Evolutionary conservation across 2,888 invertebrate species (phyloP).

Genomic region (Baronia brevicornis): DNA sequence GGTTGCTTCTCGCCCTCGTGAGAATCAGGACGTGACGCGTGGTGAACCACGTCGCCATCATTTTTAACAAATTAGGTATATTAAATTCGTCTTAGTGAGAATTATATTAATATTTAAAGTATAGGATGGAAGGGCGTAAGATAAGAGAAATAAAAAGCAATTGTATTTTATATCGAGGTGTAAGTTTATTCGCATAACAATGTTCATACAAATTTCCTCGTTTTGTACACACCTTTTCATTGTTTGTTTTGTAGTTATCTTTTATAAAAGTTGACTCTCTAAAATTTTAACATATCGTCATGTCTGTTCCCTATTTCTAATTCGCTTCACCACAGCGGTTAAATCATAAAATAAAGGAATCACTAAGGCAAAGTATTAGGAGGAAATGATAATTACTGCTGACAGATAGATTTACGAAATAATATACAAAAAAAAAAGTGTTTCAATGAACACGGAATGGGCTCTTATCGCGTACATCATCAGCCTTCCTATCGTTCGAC

Average conservation of each 20-base stretch:
- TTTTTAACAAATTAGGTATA: too few species aligned
- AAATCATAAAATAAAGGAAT: slow-evolving; percentile 60
- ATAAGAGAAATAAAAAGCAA: slow-evolving; percentile 56
- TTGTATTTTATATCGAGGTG: slow-evolving; percentile 73
- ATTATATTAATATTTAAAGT: too few species aligned
- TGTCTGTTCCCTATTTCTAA: slow-evolving; percentile 74
- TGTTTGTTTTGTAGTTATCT: slow-evolving; percentile 68
- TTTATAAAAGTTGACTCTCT: slow-evolving; percentile 75
- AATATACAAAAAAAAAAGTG: slow-evolving; percentile 59
- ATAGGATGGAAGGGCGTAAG: too few species aligned
- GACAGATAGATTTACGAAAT: slow-evolving; percentile 54
- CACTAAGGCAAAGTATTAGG: slow-evolving; percentile 65
- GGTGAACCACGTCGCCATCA: too few species aligned
- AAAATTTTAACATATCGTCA: slow-evolving; percentile 73
- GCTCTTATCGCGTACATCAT: slow-evolving; percentile 49
- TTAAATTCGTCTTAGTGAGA: too few species aligned
- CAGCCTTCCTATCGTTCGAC: slow-evolving; percentile 53
- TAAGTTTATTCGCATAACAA: slow-evolving; percentile 77
- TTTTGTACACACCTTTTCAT: slow-evolving; percentile 74
- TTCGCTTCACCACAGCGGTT: slow-evolving; percentile 68
- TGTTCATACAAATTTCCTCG: slow-evolving; percentile 75
- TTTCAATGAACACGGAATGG: slow-evolving; percentile 63
- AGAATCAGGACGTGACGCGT: too few species aligned
- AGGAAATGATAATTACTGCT: slow-evolving; percentile 55
- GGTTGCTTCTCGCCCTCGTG: too few species aligned